phyloP scores from a whole-genome alignment of 2,888 invertebrate genomes.

The Mythimna vitellina region DNA sequence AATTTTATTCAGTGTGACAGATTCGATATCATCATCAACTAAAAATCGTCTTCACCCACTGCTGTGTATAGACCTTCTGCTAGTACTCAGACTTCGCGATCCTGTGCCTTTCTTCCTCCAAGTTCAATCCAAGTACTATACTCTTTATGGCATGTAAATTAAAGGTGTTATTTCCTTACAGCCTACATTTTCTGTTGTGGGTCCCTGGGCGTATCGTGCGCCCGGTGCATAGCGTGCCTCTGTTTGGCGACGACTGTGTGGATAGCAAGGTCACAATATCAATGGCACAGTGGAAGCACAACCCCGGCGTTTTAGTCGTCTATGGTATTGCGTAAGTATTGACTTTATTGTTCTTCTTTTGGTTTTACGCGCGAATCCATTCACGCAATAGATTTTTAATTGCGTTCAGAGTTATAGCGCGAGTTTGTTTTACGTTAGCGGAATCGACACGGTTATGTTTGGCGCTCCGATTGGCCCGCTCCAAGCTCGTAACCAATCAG shows the following conservation, averaged over 20 bases:
- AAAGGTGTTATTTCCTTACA: conserved; percentile 59
- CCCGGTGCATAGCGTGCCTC: conserved; percentile 89
- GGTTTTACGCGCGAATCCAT: too few relatives aligned
- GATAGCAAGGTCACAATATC: conserved; percentile 91
- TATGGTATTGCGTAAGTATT: conserved; percentile 90
- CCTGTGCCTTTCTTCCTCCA: background rate
- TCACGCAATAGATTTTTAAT: too few relatives aligned
- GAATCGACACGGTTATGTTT: too few relatives aligned
- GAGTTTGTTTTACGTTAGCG: too few relatives aligned
- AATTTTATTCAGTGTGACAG: too few relatives aligned
- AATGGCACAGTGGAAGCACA: conserved; percentile 92
- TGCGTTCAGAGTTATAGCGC: too few relatives aligned
- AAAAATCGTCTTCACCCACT: too few relatives aligned
- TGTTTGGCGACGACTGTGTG: conserved; percentile 91
- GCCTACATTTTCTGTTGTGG: conserved; percentile 88
- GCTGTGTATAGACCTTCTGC: too few relatives aligned
- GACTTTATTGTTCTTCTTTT: background rate
- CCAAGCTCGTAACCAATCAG: too few relatives aligned
- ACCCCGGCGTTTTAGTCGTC: conserved; percentile 90
- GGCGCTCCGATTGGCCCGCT: too few relatives aligned
- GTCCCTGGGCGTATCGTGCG: conserved; percentile 83
- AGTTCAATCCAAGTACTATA: background rate
- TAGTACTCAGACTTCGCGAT: background rate
- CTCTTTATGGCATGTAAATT: background rate
- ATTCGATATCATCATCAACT: too few relatives aligned